Base-by-base conservation (phyloP, 2,888 invertebrate species). In the Pterostichus madidus region DNA sequence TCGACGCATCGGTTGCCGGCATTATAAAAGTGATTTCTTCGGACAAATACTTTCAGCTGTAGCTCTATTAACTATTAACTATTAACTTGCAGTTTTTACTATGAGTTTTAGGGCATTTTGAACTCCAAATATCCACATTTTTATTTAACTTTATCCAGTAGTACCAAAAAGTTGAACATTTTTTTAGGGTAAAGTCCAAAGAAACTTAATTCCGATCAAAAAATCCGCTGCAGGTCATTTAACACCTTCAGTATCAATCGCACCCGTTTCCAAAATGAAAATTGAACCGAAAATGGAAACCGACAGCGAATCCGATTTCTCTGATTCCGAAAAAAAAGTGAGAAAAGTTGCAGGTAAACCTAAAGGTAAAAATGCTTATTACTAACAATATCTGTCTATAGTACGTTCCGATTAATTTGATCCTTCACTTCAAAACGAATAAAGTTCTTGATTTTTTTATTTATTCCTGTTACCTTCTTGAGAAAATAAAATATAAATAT, bases 171-270 rank as follows among this genome's bases (percentile, higher is more conserved):
- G 6, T 35, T 35, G 6, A 35, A 35, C 3, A 39, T 39, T 7
- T 3, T 71, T 80, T 5, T 24, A 82, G 82, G 82, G 82, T 8
- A 83, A 83, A 68, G 53, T 83, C 7, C 83, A 49, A 35, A 71
- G 85, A 59, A 84, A 83, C 82, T 68, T 86, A 11, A 83, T 86
- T 13, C 80, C 85, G 5, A 78, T 85, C 15, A 86, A 85, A 75
- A 86, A 85, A 84, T 84, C 85, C 8, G 85, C 87, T 8, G 76
- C 83, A 52, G 87, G 88, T 6, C 88, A 91, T 85, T 85, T 91
- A 73, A 91, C 91, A 5, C 91, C 91, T 4, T 91, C 91, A 4
- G 91, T 91, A 11, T 91, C 91, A 83, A 91, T 91, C 84, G 91
- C 91, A 1, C 91, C 91, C 0, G 91, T 91, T 5, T 87, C 88